A percentile compares a stretch with the other conserved stretches of the same genome.
Evolutionary conservation across 2,888 invertebrate genomes (phyloP).

Genomic region (Cataglyphis livida): DNA sequence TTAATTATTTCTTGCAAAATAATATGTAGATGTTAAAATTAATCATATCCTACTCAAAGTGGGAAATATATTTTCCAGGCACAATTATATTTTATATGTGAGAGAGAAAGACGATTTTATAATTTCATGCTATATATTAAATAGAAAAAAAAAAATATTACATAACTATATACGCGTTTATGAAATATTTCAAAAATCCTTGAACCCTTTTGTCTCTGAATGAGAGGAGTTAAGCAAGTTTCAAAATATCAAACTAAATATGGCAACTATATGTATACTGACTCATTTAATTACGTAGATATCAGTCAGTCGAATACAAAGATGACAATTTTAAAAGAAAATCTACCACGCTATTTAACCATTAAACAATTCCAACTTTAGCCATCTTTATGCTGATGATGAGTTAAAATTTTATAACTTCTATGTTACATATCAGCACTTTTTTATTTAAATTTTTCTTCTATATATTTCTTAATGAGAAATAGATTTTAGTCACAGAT

Average conservation of each 20-base stretch:
- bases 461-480: not conserved
- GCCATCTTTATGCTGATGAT: not conserved
- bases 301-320: not conserved
- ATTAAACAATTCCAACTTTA: not conserved
- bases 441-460: not conserved
- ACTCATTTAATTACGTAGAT: not conserved
- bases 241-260: conserved; percentile 2
- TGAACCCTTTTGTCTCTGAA: not conserved
- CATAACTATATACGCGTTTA: not conserved
- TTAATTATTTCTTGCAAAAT: not conserved
- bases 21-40: not conserved
- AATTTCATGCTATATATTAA: not conserved
- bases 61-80: not conserved
- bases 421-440: not conserved
- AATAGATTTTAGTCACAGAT: not conserved
- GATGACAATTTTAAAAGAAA: conserved; percentile 6
- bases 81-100: conserved; percentile 1
- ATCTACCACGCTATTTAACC: not conserved
- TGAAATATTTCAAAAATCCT: not conserved
- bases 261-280: not conserved
- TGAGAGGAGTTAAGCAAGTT: not conserved
- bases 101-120: not conserved
- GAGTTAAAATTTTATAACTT: not conserved
- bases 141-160: not conserved
- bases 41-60: not conserved